A percentile compares a stretch with the other conserved stretches of the same genome.
These are phyloP conservation scores for Beroe ovata DNA, from an alignment of 37 sponge, comb jelly and placozoan species.

Conservation along the genomic window DNA sequence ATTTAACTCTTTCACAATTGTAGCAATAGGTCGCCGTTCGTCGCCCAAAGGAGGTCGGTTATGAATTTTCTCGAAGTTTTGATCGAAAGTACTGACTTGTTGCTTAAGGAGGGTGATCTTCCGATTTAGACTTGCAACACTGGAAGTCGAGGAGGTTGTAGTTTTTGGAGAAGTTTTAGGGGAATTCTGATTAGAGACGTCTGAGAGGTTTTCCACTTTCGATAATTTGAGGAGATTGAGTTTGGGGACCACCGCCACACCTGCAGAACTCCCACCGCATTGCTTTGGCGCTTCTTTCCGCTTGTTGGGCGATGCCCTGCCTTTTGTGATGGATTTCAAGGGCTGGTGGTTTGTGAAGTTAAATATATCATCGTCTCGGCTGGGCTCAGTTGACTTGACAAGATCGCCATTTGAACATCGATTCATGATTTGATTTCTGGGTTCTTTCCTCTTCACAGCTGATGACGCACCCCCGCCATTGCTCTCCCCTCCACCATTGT, in stretches of 20 bases:
- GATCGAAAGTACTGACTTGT: conserved; percentile 21
- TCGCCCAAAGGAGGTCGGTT: neutral
- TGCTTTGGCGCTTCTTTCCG: too few relatives aligned
- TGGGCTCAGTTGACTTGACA: neutral
- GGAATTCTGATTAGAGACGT: neutral
- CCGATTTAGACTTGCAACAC: conserved; percentile 36
- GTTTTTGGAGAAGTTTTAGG: conserved; percentile 43
- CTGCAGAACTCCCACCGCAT: too few relatives aligned
- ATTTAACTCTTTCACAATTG: conserved; percentile 22
- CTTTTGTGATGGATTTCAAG: conserved; percentile 14
- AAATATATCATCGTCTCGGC: neutral
- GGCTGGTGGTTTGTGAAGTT: conserved; percentile 25
- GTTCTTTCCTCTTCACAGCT: neutral
- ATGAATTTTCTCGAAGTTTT: conserved; percentile 19
- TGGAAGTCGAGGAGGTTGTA: neutral
- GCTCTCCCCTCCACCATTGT: neutral
- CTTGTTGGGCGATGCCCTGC: conserved; percentile 7
- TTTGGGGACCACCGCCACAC: conserved; percentile 20
- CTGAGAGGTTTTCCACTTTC: conserved; percentile 15
- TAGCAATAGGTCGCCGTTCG: conserved; percentile 46
- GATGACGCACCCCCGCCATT: neutral
- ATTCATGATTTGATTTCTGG: neutral
- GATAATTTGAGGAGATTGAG: conserved; percentile 21
- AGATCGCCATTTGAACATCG: neutral
- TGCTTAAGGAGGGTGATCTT: conserved; percentile 47